These are phyloP conservation scores for Brachionus rubens DNA, from an alignment of 1,140 invertebrate species.

Conservation along the genomic window DNA sequence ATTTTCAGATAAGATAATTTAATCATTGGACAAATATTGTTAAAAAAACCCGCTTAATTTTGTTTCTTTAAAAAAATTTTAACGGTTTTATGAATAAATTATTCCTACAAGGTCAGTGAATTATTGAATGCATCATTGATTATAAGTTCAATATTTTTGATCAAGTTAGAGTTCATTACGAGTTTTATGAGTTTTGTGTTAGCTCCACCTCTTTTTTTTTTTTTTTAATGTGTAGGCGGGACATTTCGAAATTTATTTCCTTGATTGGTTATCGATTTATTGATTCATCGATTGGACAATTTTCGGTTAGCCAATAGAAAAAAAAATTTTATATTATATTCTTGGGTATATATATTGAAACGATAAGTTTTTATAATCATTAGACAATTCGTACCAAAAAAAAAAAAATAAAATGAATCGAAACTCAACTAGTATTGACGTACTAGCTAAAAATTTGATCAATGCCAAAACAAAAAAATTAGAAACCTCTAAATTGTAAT, in stretches of 20 bases:
- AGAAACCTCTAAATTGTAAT: slow-evolving; percentile 9
- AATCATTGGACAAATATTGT: background rate
- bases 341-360: background rate
- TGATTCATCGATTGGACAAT: slow-evolving; percentile 7
- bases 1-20: slow-evolving; percentile 43
- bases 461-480: slow-evolving; percentile 33
- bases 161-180: slow-evolving; percentile 37
- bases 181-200: background rate
- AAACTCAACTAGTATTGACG: slow-evolving; percentile 26
- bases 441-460: slow-evolving; percentile 34
- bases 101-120: slow-evolving; percentile 16
- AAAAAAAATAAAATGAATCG: slow-evolving; percentile 27
- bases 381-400: slow-evolving; percentile 42
- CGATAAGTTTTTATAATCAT: slow-evolving; percentile 36
- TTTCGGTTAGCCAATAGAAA: background rate
- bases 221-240: background rate
- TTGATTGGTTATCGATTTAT: slow-evolving; percentile 28
- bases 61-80: too few relatives aligned
- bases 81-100: slow-evolving; percentile 33
- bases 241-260: background rate
- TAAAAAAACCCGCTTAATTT: background rate
- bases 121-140: slow-evolving; percentile 35
- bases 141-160: slow-evolving; percentile 28
- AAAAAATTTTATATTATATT: background rate
- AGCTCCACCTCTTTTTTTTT: background rate